phyloP scores from a whole-genome alignment of 1,140 invertebrate species.

The Agraylea sexmaculata region DNA sequence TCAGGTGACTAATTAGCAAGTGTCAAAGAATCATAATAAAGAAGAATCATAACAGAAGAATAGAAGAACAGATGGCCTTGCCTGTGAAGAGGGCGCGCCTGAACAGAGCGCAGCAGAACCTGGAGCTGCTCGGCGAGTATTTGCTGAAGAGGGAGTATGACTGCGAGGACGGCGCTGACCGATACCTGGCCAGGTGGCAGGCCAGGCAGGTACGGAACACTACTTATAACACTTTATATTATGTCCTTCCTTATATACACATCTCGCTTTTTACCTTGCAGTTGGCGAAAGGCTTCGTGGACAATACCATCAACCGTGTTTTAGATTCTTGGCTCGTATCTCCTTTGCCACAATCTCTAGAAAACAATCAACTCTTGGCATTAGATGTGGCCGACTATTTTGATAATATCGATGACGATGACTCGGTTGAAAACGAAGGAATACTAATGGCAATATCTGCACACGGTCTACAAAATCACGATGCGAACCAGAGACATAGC shows the following conservation, averaged over 20 bases:
- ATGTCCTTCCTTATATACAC: not conserved
- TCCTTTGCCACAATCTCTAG: conserved; percentile 30
- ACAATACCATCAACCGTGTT: conserved; percentile 59
- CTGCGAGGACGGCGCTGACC: conserved; percentile 20
- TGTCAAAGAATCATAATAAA: conserved; percentile 21
- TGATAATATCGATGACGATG: conserved; percentile 40
- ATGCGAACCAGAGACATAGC: conserved; percentile 21
- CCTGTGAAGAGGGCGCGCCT: not conserved
- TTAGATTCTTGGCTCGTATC: conserved; percentile 48
- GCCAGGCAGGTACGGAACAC: conserved; percentile 42
- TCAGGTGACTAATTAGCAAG: conserved; percentile 18
- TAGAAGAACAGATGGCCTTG: conserved; percentile 6
- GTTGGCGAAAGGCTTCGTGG: conserved; percentile 54
- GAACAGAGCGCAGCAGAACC: conserved; percentile 32
- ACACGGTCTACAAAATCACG: conserved; percentile 43
- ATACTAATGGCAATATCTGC: conserved; percentile 51
- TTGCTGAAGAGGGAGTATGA: conserved; percentile 36
- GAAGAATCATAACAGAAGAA: conserved; percentile 9
- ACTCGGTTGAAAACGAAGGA: conserved; percentile 51
- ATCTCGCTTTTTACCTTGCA: conserved; percentile 22
- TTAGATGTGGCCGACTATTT: conserved; percentile 41
- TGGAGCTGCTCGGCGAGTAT: conserved; percentile 35
- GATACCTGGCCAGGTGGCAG: conserved; percentile 52
- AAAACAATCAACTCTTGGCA: conserved; percentile 29
- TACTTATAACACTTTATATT: conserved; percentile 4